These are phyloP conservation scores for Istiophorus platypterus DNA, from an alignment of 2,113 vertebrate genomes.

Conservation along the genomic window DNA sequence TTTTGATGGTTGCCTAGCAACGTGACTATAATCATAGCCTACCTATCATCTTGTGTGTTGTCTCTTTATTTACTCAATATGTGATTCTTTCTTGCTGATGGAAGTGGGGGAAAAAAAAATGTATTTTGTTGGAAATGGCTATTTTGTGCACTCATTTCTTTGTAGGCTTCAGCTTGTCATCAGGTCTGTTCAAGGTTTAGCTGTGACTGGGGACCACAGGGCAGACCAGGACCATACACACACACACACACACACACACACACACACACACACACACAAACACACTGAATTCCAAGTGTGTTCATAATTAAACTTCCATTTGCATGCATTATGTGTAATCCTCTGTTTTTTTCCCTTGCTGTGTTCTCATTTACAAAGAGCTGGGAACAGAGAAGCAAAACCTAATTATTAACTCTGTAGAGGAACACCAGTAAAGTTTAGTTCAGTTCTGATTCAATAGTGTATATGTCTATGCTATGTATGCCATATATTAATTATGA, in stretches of 20 bases:
- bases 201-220: constrained; percentile 5
- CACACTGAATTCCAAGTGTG: background rate
- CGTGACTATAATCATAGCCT: background rate
- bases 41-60: background rate
- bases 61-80: background rate
- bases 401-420: constrained; percentile 34
- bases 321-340: constrained; percentile 17
- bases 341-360: constrained; percentile 13
- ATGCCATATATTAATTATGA: constrained; percentile 26
- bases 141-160: background rate
- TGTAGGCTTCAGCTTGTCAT: background rate
- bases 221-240: background rate
- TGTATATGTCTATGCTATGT: constrained; percentile 37
- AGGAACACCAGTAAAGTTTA: constrained; percentile 40
- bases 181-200: background rate
- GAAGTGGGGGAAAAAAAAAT: background rate
- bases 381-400: background rate
- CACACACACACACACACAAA: background rate
- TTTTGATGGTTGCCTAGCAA: constrained; percentile 13
- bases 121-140: background rate
- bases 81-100: background rate
- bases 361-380: constrained; percentile 10
- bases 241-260: background rate
- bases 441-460: constrained; percentile 27
- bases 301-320: constrained; percentile 17